phyloP scores from a whole-genome alignment of 2,797 vertebrate species.

The Melopsittacus undulatus region DNA sequence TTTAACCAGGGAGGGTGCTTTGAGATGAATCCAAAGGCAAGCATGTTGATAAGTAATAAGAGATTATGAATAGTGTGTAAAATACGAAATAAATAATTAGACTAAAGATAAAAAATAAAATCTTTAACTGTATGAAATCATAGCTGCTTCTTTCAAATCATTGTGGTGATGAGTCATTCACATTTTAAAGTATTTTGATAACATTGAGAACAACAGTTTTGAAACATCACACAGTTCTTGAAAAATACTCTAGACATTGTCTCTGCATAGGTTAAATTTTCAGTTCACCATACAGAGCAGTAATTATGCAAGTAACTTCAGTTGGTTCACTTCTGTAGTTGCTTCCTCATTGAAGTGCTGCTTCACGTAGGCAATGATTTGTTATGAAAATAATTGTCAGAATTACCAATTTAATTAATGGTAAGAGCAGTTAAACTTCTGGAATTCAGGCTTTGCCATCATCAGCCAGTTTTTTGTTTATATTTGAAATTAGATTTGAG shows the following conservation, averaged over 20 bases:
- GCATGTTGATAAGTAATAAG: background rate
- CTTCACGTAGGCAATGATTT: background rate
- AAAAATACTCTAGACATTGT: background rate
- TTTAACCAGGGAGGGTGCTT: background rate
- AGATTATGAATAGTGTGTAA: background rate
- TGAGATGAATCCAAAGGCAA: background rate
- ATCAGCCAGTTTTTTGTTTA: background rate
- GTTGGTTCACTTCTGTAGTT: background rate
- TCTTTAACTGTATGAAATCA: background rate
- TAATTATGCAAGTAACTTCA: background rate
- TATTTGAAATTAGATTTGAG: background rate
- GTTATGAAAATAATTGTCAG: background rate
- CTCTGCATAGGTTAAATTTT: background rate
- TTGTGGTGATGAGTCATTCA: background rate
- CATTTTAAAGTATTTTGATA: background rate
- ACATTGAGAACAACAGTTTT: background rate
- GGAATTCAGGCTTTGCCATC: background rate
- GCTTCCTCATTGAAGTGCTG: background rate
- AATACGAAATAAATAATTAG: background rate
- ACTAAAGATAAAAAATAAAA: background rate
- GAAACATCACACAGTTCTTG: background rate
- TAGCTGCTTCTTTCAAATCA: background rate
- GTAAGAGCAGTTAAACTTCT: background rate
- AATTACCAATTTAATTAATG: background rate
- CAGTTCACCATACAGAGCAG: background rate